These are phyloP conservation scores for Ptilonorhynchus violaceus DNA, from an alignment of 2,113 vertebrate genomes.

Conservation along the genomic window DNA sequence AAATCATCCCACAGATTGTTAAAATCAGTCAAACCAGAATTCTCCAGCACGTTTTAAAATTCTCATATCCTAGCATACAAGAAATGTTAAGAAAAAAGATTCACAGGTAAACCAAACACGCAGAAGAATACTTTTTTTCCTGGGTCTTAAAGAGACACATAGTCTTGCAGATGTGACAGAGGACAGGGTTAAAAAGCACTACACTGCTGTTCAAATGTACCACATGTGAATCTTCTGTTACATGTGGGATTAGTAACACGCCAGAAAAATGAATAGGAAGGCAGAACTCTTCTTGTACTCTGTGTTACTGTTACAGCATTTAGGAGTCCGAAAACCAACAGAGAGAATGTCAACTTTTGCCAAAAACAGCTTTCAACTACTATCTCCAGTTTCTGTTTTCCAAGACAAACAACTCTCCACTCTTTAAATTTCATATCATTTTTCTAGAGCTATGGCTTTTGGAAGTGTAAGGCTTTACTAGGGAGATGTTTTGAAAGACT, in stretches of 20 bases:
- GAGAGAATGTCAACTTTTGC: background rate
- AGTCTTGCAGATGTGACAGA: background rate
- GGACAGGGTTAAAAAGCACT: background rate
- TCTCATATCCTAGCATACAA: background rate
- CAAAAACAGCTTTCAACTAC: background rate
- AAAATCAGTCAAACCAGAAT: background rate
- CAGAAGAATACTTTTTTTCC: background rate
- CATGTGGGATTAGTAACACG: background rate
- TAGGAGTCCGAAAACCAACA: background rate
- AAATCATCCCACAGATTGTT: background rate
- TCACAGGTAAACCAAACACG: background rate
- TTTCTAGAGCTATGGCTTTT: background rate
- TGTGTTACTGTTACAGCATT: background rate
- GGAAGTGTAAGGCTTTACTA: background rate
- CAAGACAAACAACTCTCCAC: background rate
- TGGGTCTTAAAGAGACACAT: background rate
- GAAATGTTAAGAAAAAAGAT: background rate
- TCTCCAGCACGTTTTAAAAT: background rate
- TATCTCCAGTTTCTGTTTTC: background rate
- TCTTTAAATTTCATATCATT: background rate
- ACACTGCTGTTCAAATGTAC: background rate
- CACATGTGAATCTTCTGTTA: background rate
- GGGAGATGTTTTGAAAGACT: background rate
- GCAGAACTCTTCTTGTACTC: background rate
- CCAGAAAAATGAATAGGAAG: background rate